These are phyloP conservation scores for Zygothrica quintamaculata DNA, from an alignment of 2,888 invertebrate species.

Conservation along the genomic window DNA sequence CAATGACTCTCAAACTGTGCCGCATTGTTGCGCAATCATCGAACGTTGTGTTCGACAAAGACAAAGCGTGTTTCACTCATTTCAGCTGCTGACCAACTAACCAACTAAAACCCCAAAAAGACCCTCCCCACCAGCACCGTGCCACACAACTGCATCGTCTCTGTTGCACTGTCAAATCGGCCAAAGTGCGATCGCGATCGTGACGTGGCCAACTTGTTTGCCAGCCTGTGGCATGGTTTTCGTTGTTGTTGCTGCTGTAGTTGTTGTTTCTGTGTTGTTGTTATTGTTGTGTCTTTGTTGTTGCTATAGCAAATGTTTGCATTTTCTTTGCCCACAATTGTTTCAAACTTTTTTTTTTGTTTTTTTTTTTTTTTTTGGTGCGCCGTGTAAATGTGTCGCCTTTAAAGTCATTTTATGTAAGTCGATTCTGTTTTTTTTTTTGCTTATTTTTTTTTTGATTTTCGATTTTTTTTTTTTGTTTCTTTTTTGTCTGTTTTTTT, in stretches of 20 bases:
- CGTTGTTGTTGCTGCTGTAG: conserved; percentile 22
- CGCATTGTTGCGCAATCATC: conserved; percentile 61
- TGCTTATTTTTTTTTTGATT: too few species aligned
- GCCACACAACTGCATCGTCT: conserved; percentile 7
- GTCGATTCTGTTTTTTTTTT: conserved; percentile 68
- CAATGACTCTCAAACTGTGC: conserved; percentile 56
- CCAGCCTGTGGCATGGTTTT: conserved; percentile 27
- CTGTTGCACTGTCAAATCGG: conserved; percentile 58
- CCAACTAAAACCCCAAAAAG: conserved; percentile 64
- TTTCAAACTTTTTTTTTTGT: conserved; percentile 59
- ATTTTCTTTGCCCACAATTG: conserved; percentile 64
- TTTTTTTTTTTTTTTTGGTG: too few species aligned
- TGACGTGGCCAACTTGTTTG: conserved; percentile 80
- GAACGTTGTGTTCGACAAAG: conserved; percentile 48
- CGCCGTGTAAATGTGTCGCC: conserved; percentile 76
- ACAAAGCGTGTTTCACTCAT: conserved; percentile 56
- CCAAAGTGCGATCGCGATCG: conserved; percentile 80
- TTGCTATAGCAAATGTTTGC: conserved; percentile 56
- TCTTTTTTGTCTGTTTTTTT: too few species aligned
- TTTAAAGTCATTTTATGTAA: conserved; percentile 79
- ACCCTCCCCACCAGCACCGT: not conserved
- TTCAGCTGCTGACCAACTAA: conserved; percentile 72
- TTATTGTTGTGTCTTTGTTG: conserved; percentile 37
- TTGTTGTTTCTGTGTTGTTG: too few species aligned
- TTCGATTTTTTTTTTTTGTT: too few species aligned